Conservation (phyloP, 2,113 vertebrate species). For the Nettapus auritus region DNA sequence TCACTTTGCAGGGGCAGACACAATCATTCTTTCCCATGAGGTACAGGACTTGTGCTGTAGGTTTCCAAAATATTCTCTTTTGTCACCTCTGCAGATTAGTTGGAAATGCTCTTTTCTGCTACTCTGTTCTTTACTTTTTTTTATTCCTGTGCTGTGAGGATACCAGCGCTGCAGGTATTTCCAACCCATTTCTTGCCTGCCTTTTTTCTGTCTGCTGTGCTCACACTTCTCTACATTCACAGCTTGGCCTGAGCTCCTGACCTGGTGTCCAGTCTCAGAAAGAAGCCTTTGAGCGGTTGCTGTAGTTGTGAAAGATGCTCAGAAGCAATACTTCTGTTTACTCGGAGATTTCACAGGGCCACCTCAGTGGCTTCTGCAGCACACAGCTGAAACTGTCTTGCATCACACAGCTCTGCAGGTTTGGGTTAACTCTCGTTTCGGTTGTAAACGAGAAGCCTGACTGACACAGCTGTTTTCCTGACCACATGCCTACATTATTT, state of each 20-base stretch:
- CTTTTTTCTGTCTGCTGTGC: not conserved
- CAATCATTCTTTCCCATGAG: not conserved
- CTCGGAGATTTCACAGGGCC: not conserved
- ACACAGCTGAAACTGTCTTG: not conserved
- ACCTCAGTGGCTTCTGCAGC: not conserved
- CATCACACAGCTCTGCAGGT: not conserved
- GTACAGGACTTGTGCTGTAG: not conserved
- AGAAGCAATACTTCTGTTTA: constrained; percentile 19
- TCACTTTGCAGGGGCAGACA: not conserved
- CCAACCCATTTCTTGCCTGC: not conserved
- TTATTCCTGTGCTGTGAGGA: not conserved
- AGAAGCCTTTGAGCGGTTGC: not conserved
- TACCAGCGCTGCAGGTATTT: not conserved
- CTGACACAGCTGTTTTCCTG: constrained; percentile 53
- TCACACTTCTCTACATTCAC: not conserved
- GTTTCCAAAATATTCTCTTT: rapidly evolving
- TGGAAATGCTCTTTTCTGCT: not conserved
- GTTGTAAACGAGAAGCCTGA: constrained; percentile 28
- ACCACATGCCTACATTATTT: constrained; percentile 23
- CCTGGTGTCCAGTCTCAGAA: not conserved
- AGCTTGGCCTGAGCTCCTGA: not conserved
- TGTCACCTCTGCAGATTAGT: not conserved
- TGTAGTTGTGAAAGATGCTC: constrained; percentile 2
- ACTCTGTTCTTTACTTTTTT: not conserved
- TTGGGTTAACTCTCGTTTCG: constrained; percentile 5